phyloP scores from a whole-genome alignment of 1,140 invertebrate genomes.

The Drosophila micromelanica region DNA sequence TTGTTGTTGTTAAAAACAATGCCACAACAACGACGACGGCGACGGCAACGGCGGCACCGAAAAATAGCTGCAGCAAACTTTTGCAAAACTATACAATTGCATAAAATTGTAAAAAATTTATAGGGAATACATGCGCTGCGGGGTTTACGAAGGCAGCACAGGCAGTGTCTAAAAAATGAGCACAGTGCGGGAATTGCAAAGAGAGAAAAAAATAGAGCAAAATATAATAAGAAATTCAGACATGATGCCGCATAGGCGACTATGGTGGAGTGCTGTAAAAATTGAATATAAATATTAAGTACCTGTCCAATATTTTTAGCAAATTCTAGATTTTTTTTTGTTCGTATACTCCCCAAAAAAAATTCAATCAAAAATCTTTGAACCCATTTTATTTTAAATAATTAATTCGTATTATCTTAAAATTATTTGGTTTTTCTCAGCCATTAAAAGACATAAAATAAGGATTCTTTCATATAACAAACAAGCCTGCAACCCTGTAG shows the following conservation, averaged over 20 bases:
- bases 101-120: slow-evolving; percentile 83
- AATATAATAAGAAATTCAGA: background rate
- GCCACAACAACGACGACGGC: slow-evolving; percentile 52
- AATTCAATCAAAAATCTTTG: too few species aligned
- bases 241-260: slow-evolving; percentile 33
- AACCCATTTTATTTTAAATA: too few species aligned
- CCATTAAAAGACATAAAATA: too few species aligned
- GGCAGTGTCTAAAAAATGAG: slow-evolving; percentile 29
- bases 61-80: slow-evolving; percentile 80
- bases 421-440: too few species aligned
- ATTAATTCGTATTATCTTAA: too few species aligned
- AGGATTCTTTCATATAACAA: too few species aligned
- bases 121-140: slow-evolving; percentile 75
- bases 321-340: too few species aligned
- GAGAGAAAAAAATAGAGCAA: background rate
- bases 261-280: background rate
- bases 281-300: slow-evolving; percentile 1
- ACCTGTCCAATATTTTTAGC: background rate
- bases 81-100: slow-evolving; percentile 79
- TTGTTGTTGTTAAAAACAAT: slow-evolving; percentile 67
- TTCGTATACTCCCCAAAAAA: too few species aligned
- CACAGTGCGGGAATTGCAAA: slow-evolving; percentile 25
- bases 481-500: too few species aligned
- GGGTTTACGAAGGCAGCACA: slow-evolving; percentile 30
- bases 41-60: slow-evolving; percentile 40